Percentiles rank a stretch among this genome's conserved stretches.
Conservation (phyloP, 2,888 invertebrate species). For the Phytoseiulus persimilis region DNA sequence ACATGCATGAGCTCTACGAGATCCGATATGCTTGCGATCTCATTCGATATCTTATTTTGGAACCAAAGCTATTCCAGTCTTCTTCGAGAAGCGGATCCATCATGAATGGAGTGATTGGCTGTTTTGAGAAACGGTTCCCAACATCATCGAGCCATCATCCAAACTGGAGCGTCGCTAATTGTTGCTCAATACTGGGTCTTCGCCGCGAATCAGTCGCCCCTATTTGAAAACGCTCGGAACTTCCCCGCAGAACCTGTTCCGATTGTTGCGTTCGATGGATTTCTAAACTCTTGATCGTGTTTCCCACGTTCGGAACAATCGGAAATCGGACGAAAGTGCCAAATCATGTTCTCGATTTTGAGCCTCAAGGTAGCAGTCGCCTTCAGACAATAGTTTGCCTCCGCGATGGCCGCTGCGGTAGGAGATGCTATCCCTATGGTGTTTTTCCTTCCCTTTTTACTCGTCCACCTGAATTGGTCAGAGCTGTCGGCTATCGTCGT, state of each 20-base stretch:
- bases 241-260: not conserved
- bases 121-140: too few relatives aligned
- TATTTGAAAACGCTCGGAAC: too few relatives aligned
- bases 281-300: not conserved
- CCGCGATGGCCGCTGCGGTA: not conserved
- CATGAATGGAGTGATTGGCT: too few relatives aligned
- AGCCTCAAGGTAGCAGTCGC: not conserved
- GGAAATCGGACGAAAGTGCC: not conserved
- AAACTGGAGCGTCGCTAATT: too few relatives aligned
- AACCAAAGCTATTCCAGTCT: too few relatives aligned
- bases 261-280: not conserved
- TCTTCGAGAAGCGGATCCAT: too few relatives aligned
- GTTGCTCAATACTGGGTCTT: too few relatives aligned
- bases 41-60: too few relatives aligned
- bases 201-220: too few relatives aligned
- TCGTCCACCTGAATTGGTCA: not conserved
- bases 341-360: not conserved
- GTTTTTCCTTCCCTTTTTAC: not conserved
- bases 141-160: too few relatives aligned
- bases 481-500: not conserved
- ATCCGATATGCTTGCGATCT: too few relatives aligned
- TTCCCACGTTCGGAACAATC: not conserved
- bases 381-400: not conserved
- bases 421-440: not conserved
- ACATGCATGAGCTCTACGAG: too few relatives aligned